A percentile compares a stretch with the other conserved stretches of the same genome.
phyloP scores from a whole-genome alignment of 1,140 invertebrate genomes.

The Zaprionus camerounensis region DNA sequence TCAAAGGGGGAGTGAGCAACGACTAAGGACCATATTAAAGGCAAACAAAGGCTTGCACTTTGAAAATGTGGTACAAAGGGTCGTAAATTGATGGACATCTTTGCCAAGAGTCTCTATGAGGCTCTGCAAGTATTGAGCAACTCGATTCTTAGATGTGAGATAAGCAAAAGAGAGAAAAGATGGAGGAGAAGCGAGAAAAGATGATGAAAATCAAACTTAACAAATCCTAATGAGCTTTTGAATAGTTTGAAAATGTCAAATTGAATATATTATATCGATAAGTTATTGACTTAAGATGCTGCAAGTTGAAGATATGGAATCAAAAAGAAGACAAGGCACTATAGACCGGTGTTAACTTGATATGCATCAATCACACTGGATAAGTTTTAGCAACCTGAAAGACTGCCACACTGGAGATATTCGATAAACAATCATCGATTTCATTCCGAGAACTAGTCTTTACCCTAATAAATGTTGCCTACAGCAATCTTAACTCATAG shows the following conservation, averaged over 20 bases:
- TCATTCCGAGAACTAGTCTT: neutral
- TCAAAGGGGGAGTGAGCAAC: neutral
- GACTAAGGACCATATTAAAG: neutral
- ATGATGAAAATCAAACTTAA: too few relatives aligned
- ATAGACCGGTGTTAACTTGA: neutral
- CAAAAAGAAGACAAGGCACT: neutral
- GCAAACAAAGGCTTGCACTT: neutral
- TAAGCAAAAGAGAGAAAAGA: too few relatives aligned
- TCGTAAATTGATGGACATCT: neutral
- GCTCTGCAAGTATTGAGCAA: too few relatives aligned
- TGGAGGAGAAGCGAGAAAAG: too few relatives aligned
- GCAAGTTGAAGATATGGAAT: neutral
- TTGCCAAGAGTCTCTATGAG: neutral
- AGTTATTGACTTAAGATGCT: neutral
- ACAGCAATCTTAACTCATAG: too few relatives aligned
- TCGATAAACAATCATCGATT: neutral
- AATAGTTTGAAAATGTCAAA: too few relatives aligned
- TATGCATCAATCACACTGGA: neutral
- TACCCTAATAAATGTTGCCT: neutral
- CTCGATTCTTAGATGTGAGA: too few relatives aligned
- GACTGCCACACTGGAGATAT: neutral
- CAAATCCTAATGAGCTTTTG: too few relatives aligned
- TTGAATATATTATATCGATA: too few relatives aligned
- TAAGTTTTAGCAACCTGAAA: neutral
- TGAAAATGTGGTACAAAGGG: neutral